Base-by-base conservation (phyloP, 2,797 vertebrate species). In the Nothura maculosa region DNA sequence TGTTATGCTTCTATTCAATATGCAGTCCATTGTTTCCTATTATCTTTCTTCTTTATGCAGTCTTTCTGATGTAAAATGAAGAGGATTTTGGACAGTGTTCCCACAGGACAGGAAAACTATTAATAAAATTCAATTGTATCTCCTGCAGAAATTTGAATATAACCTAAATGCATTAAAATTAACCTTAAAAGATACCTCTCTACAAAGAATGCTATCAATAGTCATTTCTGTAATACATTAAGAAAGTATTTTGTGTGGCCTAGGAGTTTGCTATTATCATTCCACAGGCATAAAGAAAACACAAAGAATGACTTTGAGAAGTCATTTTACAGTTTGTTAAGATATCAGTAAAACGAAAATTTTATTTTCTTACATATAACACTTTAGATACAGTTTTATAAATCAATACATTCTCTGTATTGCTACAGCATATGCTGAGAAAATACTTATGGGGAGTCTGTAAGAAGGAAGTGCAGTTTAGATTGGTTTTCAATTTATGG, bases 141-240 rank as follows among this genome's bases (percentile, higher is more conserved):
- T 89, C 17, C 32, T 84, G 58, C 54, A 69, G 52, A 93, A 96
- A 87, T 92, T 75, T 57, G 36, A 94, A 92, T 96, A 73, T 73
- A 45, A 87, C 90, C 89, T 85, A 52, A 95, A 94, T 92, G 7
- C 62, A 85, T 95, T 92, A 92, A 93, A 94, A 81, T 83, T 63
- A 69, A 89, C 92, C 50, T 90, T 66, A 58, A 81, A 94, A 83
- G 32, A 43, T 67, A 83, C 5, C 27, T 12, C 87, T 90, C 47
- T 87, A 87, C 92, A 45, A 6, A 6, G 50, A n/a, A 87, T 72
- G 48, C 8, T 78, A 47, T 88, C 76, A 80, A 13, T 38, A 87
- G 66, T 38, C 73, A 69, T 90, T 90, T 63, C 55, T 85, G 73
- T 28, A 62, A 34, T 17, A 78, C 72, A 11, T 77, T 88, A 81